Base-by-base conservation (phyloP, 2,113 vertebrate species). In the Mixornis gularis region DNA sequence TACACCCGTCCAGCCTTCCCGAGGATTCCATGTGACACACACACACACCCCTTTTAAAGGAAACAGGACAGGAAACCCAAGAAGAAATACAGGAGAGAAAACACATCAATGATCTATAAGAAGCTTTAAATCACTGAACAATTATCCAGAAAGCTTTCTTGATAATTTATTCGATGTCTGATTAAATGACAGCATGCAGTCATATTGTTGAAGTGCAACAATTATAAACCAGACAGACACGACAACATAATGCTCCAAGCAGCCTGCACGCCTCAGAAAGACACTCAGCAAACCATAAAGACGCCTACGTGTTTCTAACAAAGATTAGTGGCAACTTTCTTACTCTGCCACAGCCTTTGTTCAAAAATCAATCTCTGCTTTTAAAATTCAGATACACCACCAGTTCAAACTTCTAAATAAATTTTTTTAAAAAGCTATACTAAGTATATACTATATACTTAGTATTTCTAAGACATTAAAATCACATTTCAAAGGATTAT, bases 171-270 rank as follows among this genome's bases (percentile, higher is more conserved):
- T 92, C 51, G 1, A 89, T 65, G 62, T 56, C 78, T 91, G 86
- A 90, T 92, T 92, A 95, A 95, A 92, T 82, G 92, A 95, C 92
- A 93, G 93, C 70, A 91, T 55, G 65, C 49, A 94, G 90, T 95
- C 80, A 90, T 78, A 90, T 74, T 95, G 92, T 51, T 96, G 84
- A 94, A 94, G 86, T 76, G 90, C 83, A 94, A 95, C 90, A 92
- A 92, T 87, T 94, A 95, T 43, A 90, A 94, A 90, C 77, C 84
- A 93, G 94, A 95, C 87, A 94, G 91, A 94, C 86, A 94, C 48
- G 77, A 96, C 94, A 94, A 89, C 90, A 96, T 65, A 87, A 95
- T 63, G 89, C 80, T 79, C 68, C 68, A 81, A 95, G 77, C 94
- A 90, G 91, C 63, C 94, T 93, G 87, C 55, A 43, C n/a, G 84